These are phyloP conservation scores for Ophiodon elongatus DNA, from an alignment of 2,113 vertebrate species.

Conservation along the genomic window DNA sequence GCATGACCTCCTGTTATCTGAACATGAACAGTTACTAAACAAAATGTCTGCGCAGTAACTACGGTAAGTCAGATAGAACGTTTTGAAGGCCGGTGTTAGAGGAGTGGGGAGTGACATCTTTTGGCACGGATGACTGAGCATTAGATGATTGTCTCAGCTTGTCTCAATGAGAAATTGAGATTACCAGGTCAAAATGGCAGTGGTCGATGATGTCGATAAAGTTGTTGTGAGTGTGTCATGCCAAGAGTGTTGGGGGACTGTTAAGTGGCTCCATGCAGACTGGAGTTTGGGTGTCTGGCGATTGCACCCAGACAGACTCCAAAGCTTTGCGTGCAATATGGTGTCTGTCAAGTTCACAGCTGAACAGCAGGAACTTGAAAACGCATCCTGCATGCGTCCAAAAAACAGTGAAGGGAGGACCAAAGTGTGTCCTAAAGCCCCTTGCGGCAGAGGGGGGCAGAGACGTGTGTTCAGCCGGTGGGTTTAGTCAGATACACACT, in stretches of 20 bases:
- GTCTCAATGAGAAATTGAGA: slow-evolving; percentile 38
- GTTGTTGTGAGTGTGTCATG: slow-evolving; percentile 38
- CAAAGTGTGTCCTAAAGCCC: slow-evolving; percentile 47
- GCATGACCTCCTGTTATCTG: slow-evolving; percentile 67
- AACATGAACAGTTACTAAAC: slow-evolving; percentile 56
- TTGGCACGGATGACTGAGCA: slow-evolving; percentile 15
- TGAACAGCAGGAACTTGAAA: slow-evolving; percentile 62
- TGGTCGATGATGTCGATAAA: background rate
- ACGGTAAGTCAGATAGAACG: slow-evolving; percentile 54
- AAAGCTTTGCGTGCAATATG: slow-evolving; percentile 73
- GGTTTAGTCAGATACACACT: slow-evolving; percentile 57
- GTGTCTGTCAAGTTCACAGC: slow-evolving; percentile 65
- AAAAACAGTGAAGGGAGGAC: slow-evolving; percentile 37
- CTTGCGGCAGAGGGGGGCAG: slow-evolving; percentile 8
- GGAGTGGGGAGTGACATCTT: background rate
- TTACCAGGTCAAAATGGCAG: slow-evolving; percentile 36
- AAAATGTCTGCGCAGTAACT: slow-evolving; percentile 36
- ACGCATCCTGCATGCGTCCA: slow-evolving; percentile 14
- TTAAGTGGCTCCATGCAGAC: slow-evolving; percentile 38
- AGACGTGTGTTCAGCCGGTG: slow-evolving; percentile 3
- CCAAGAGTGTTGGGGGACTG: slow-evolving; percentile 27
- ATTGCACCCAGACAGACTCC: slow-evolving; percentile 55
- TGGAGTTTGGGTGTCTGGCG: slow-evolving; percentile 53
- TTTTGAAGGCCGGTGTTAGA: slow-evolving; percentile 31
- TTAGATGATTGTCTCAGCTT: slow-evolving; percentile 17